phyloP scores from a whole-genome alignment of 1,140 invertebrate species.

The Pentalonia nigronervosa region DNA sequence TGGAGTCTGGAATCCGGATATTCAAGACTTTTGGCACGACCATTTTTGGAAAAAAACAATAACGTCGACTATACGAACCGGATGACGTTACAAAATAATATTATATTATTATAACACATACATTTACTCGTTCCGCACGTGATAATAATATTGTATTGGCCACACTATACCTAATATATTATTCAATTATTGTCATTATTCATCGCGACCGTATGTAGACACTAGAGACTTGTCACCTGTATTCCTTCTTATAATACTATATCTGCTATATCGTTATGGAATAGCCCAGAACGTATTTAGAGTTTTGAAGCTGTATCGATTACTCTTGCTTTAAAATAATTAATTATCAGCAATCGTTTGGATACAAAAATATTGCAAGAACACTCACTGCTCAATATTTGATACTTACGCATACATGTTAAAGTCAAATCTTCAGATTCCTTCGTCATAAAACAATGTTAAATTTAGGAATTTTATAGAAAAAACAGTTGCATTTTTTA shows the following conservation, averaged over 20 bases:
- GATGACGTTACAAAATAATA: not conserved
- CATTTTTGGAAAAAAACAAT: not conserved
- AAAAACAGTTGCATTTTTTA: no score
- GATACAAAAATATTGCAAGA: no score
- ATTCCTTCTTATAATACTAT: not conserved
- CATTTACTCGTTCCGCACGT: not conserved
- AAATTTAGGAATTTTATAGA: no score
- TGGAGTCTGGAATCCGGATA: slow-evolving; percentile 1
- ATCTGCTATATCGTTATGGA: not conserved
- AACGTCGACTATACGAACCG: not conserved
- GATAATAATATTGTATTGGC: not conserved
- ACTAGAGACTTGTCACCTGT: not conserved
- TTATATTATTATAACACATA: not conserved
- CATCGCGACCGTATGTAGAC: not conserved
- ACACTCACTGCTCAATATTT: no score
- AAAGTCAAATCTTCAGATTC: no score
- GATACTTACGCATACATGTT: no score
- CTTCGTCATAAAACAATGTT: no score
- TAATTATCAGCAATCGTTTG: no score
- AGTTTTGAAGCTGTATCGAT: not conserved
- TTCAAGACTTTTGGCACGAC: not conserved
- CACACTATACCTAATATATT: not conserved
- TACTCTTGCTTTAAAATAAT: not conserved
- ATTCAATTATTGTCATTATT: not conserved
- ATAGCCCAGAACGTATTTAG: not conserved